Conservation (phyloP, 1,140 invertebrate species). For the Megalopta genalis region DNA sequence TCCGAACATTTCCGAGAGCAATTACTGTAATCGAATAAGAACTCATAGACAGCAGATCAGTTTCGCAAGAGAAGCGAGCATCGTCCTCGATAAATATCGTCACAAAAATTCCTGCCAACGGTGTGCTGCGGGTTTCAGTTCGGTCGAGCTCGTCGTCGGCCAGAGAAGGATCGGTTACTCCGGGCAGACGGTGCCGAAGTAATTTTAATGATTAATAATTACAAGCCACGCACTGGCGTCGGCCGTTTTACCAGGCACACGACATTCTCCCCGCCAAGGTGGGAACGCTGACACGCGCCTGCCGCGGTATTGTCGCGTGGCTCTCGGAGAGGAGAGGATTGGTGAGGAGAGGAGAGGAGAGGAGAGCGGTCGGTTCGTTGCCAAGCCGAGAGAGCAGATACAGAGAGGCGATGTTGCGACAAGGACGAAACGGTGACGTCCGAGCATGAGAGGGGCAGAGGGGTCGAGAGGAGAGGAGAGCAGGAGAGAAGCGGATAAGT, state of each 20-base stretch:
- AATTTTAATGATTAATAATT: conserved; percentile 53
- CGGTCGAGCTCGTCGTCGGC: no score
- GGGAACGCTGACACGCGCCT: conserved; percentile 64
- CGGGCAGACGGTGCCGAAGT: neutral
- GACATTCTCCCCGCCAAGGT: conserved; percentile 44
- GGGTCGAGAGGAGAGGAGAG: neutral
- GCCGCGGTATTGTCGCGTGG: conserved; percentile 68
- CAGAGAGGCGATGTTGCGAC: neutral
- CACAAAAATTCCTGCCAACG: neutral
- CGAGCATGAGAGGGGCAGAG: neutral
- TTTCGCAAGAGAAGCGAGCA: no score
- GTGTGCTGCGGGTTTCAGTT: no score
- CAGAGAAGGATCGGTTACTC: neutral
- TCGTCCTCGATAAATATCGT: neutral
- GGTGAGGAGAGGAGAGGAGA: neutral
- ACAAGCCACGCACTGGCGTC: conserved; percentile 33
- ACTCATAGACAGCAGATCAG: no score
- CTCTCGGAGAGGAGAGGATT: conserved; percentile 23
- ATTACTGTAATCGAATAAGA: no score
- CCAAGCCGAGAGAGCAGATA: conserved; percentile 33
- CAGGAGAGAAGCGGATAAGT: conserved; percentile 65
- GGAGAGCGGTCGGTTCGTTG: neutral
- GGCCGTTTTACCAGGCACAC: conserved; percentile 34
- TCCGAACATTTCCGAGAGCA: no score
- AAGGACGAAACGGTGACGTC: conserved; percentile 22